These are phyloP conservation scores for Fratercula arctica DNA, from an alignment of 2,797 vertebrate genomes.

Conservation along the genomic window DNA sequence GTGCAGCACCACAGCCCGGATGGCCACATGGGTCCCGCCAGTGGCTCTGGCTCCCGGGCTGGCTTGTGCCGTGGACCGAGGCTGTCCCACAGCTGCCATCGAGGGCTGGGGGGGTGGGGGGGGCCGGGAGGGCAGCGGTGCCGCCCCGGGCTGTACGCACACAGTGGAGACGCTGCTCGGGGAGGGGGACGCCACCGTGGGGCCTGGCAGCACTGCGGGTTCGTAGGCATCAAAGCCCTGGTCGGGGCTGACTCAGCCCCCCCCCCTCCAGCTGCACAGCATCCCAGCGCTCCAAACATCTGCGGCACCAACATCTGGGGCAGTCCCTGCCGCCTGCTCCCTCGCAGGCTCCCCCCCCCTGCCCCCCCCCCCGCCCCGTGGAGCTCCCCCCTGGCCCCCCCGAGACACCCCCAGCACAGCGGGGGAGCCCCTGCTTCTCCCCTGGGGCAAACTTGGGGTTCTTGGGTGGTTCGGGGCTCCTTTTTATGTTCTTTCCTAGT, in stretches of 20 bases:
- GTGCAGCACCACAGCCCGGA: background rate
- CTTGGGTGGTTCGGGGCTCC: background rate
- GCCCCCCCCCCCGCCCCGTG: background rate
- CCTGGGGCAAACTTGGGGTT: background rate
- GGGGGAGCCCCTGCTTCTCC: background rate
- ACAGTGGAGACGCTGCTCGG: background rate
- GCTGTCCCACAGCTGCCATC: background rate
- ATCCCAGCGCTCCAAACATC: background rate
- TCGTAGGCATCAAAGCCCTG: background rate
- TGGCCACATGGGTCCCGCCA: accelerated
- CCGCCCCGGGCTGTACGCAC: background rate
- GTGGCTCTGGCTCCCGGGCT: background rate
- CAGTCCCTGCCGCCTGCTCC: background rate
- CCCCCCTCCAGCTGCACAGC: background rate
- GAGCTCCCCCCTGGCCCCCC: background rate
- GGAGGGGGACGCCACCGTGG: accelerated
- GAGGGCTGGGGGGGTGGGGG: too few relatives aligned
- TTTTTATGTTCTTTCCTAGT: background rate
- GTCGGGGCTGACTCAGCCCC: background rate
- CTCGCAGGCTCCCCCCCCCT: background rate
- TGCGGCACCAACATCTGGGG: background rate
- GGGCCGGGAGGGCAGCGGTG: accelerated
- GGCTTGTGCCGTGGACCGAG: accelerated
- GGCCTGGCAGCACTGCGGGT: background rate
- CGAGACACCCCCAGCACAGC: background rate